Evolutionary conservation across 1,140 invertebrate species (phyloP).

Genomic region (Belonocnema kinseyi): DNA sequence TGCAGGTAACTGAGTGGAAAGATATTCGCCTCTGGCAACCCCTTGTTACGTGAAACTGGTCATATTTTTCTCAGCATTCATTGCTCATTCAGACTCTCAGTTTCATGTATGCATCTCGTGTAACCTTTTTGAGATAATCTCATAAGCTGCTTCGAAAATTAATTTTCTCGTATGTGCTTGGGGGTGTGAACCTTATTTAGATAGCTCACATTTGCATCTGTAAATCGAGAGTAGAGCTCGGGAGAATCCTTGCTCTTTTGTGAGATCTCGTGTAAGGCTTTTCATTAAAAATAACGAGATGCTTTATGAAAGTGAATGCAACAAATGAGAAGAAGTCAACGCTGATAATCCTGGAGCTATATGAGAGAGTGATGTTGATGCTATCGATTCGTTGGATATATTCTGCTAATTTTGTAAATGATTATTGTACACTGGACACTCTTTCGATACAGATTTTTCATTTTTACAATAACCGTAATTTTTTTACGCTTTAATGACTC

Average conservation of each 20-base stretch:
- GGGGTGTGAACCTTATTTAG: constrained; percentile 11
- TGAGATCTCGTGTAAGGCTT: constrained; percentile 17
- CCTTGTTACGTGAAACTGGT: constrained; percentile 4
- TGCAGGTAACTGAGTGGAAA: constrained; percentile 12
- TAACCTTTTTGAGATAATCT: background rate
- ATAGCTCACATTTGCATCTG: constrained; percentile 21
- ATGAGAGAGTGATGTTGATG: background rate
- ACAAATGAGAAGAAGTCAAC: constrained; percentile 33
- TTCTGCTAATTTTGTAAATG: no score
- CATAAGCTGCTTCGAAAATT: background rate
- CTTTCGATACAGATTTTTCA: no score
- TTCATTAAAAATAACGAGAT: constrained; percentile 50
- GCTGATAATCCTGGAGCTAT: constrained; percentile 2
- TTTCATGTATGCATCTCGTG: background rate
- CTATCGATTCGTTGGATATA: no score
- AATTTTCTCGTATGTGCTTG: background rate
- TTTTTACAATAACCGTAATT: no score
- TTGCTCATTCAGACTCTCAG: background rate
- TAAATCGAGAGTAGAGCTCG: constrained; percentile 19
- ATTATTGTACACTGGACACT: no score
- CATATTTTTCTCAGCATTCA: background rate
- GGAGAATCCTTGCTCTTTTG: constrained; percentile 5
- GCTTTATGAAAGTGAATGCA: constrained; percentile 38
- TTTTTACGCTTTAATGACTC: no score
- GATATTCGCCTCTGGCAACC: constrained; percentile 12